Percentiles rank a stretch among this genome's conserved stretches.
phyloP scores from a whole-genome alignment of 2,797 vertebrate genomes.

The Limnodromus scolopaceus region DNA sequence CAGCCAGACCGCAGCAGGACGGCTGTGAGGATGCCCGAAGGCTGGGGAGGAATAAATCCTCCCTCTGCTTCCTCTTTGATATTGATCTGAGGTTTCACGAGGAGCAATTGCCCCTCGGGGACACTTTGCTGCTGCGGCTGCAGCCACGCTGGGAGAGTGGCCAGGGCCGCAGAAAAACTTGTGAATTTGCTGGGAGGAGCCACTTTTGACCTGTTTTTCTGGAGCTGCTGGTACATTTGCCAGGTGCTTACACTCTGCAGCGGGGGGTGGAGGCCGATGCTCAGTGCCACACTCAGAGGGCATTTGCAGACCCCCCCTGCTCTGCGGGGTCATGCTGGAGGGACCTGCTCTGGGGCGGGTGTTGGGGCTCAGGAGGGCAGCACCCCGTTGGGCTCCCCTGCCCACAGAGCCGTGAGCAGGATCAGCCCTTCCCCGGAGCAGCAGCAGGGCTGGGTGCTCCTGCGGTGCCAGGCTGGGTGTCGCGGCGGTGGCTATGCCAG shows the following conservation, averaged over 20 bases:
- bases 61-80: neutral
- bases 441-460: fast-evolving
- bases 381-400: neutral
- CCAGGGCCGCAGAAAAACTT: neutral
- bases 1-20: neutral
- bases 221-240: neutral
- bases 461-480: neutral
- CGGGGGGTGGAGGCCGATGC: neutral
- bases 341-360: neutral
- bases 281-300: neutral
- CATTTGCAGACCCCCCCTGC: neutral
- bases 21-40: neutral
- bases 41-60: neutral
- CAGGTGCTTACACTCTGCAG: neutral
- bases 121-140: neutral
- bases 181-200: neutral
- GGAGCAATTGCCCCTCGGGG: neutral
- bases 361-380: neutral
- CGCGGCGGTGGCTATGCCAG: fast-evolving
- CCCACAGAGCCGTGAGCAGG: fast-evolving
- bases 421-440: neutral
- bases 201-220: slow-evolving; percentile 11
- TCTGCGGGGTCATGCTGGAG: fast-evolving
- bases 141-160: neutral
- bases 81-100: slow-evolving; percentile 30